Evolutionary conservation across 2,888 invertebrate genomes (phyloP).

Genomic region (Metacarcinus magister): DNA sequence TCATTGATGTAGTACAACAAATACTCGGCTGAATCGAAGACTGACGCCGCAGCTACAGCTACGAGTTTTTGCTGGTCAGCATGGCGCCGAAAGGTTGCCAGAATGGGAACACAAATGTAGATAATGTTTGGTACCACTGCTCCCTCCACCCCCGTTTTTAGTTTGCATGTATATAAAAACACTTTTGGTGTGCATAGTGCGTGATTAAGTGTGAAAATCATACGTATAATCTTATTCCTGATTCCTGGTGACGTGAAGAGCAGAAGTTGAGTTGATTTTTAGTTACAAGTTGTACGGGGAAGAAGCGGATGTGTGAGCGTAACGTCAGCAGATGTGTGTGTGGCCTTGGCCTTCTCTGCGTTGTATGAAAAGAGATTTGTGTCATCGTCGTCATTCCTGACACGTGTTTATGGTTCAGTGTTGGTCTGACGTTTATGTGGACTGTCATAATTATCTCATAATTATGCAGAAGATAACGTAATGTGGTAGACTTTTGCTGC

Average conservation of each 20-base stretch:
- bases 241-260: not conserved
- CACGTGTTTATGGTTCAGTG: not conserved
- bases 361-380: not conserved
- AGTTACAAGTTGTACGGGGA: not conserved
- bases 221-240: not conserved
- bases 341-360: constrained; percentile 42
- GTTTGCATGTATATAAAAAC: not conserved
- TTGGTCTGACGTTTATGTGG: not conserved
- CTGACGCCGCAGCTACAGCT: not conserved
- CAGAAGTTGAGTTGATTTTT: not conserved
- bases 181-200: not conserved
- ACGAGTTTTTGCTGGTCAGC: not conserved
- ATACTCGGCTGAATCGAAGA: not conserved
- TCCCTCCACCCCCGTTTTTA: not conserved
- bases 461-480: too few species aligned
- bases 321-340: constrained; percentile 18
- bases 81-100: not conserved
- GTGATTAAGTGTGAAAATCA: not conserved
- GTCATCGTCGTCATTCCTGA: not conserved
- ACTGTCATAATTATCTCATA: not conserved
- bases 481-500: too few species aligned
- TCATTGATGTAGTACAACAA: not conserved
- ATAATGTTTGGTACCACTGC: not conserved
- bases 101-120: not conserved
- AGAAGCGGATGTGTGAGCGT: not conserved